Conservation (phyloP, 2,797 vertebrate species). For the Bucorvus abyssinicus region DNA sequence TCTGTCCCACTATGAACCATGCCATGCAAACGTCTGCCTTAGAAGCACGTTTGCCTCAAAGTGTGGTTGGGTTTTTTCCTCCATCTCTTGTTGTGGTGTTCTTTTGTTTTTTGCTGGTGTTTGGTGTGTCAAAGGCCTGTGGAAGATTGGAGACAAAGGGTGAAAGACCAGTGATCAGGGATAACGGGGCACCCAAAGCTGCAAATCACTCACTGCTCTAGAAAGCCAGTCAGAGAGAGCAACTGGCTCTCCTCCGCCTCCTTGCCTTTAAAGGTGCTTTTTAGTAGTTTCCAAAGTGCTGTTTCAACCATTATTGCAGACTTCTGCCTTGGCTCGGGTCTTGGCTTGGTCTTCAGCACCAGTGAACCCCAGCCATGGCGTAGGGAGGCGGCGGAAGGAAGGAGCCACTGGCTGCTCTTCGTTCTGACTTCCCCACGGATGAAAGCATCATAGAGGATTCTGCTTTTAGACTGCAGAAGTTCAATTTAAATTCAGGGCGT, state of each 20-base stretch:
- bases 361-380: fast-evolving
- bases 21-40: background rate
- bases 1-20: background rate
- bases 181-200: background rate
- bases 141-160: background rate
- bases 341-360: too few species aligned
- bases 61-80: fast-evolving
- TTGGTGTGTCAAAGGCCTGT: background rate
- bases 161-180: background rate
- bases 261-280: background rate
- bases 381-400: background rate
- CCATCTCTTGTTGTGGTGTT: background rate
- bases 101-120: background rate
- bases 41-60: background rate
- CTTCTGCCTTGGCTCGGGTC: background rate
- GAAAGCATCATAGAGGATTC: background rate
- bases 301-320: background rate
- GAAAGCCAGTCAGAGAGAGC: background rate
- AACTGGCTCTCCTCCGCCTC: background rate
- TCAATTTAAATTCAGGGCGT: background rate
- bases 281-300: fast-evolving
- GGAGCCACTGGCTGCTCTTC: background rate
- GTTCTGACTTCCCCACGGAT: background rate
- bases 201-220: background rate
- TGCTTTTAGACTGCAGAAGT: background rate